Base-by-base conservation (phyloP, 30 jellyfish, hydroid and myxozoan genomes). In the Phacellophora camtschatica region DNA sequence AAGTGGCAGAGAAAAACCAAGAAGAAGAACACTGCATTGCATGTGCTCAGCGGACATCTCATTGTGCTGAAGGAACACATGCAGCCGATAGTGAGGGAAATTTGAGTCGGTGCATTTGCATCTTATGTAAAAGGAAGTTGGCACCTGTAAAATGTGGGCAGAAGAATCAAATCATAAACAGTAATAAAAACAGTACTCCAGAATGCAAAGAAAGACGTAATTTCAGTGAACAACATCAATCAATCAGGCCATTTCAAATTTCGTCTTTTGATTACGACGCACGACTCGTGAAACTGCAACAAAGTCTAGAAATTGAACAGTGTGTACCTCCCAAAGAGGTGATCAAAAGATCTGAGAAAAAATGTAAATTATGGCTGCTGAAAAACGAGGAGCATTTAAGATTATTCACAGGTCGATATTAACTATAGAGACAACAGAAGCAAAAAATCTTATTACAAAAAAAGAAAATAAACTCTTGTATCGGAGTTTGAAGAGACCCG, bases 281-380 rank as follows among this genome's bases (percentile, higher is more conserved):
- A n/a, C 74, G 91, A 27, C 54, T 80, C 27, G 91, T 54, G n/a
- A 30, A 69, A 25, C 48, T 51, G 75, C 80, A 77, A 32, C 36
- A 70, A 13, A 51, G 67, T 29, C 41, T 63, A 42, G 81, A 64
- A 7, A 32, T 33, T 30, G 91, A 80, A 27, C 91, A 80, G 29
- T 57, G 27, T 7, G 36, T 80, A 68, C 91, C 91, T 30, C 74
- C 91, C 8, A 80, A 64, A 56, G 91, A 80, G 36, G 84, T 80
- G 0, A 80, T 80, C 77, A 20, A 58, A 58, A 65, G 77, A 25
- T 63, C 84, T 10, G 91, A 80, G 25, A 46, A 69, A 66, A 80
- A 80, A 36, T 80, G 91, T 56, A 83, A 80, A 69, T 15, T 51
- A 8, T 80, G 91, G 91, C 36, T 80, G 71, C 20, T 56, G 19